Evolutionary conservation across 2,113 vertebrate genomes (phyloP), one percentile per base, ranked within the genome.

Genomic region (Megalops atlanticus): DNA sequence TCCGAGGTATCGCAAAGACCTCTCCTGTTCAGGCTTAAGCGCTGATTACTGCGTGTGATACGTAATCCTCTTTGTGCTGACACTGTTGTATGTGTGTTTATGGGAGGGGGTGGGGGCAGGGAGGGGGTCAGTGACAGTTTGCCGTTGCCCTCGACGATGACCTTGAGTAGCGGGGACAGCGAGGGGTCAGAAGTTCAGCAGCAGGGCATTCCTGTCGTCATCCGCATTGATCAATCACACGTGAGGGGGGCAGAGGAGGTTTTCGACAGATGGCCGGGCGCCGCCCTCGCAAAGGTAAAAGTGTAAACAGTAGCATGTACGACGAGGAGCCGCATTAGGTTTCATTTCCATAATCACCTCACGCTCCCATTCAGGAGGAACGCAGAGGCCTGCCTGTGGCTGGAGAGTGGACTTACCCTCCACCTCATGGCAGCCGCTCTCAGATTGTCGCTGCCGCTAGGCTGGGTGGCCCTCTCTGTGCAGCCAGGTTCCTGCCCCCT

Each of bases 31-130:
- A 38, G 86, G 86, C 86, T 93, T 90, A 89, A 85, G 82, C 84
- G 76, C 64, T 40, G 90, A 92, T 92, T 92, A 90, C 81, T 81
- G 83, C 89, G 85, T 86, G 90, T 92, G 91, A 91, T 91, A 90
- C 89, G 89, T 87, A 93, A 92, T 92, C 90, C 88, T 91, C 88
- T 90, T 89, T 91, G 85, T 85, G 76, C 84, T 54, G 31, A 75
- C 41, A 40, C 86, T 83, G 87, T 89, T 90, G 84, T 89, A 82
- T 82, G 78, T 72, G 80, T 78, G 41, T 85, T 80, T 87, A 77
- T 18, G 80, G 38, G 58, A 24, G 58, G 12, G 74, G 31, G 74
- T 43, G 33, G 16, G 43, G 10, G n/a, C 38, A 10, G 11, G 5
- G 27, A 0, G n/a, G 38, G 35, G 0, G 16, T 31, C 0, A 4